These are phyloP conservation scores for Chionis minor DNA, from an alignment of 2,113 vertebrate genomes.

Conservation along the genomic window DNA sequence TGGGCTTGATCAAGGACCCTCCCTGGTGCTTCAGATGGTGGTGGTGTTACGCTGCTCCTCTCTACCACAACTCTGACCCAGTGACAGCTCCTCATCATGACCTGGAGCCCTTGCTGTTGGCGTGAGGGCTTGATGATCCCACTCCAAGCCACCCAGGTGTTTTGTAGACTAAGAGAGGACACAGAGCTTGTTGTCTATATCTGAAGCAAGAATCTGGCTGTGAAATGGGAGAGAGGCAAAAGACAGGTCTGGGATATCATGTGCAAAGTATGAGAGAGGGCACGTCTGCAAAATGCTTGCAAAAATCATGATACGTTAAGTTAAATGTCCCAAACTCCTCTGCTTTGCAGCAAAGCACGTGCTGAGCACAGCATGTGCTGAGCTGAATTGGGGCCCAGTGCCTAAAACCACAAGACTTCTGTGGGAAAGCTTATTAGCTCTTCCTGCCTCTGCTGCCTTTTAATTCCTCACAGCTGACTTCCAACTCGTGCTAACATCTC, in stretches of 20 bases:
- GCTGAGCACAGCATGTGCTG: not conserved
- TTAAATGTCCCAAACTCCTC: not conserved
- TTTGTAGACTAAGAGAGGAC: not conserved
- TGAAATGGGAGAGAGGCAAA: not conserved
- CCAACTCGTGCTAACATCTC: not conserved
- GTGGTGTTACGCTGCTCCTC: not conserved
- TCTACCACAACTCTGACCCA: not conserved
- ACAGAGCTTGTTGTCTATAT: accelerated
- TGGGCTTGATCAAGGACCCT: not conserved
- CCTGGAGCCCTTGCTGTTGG: no score
- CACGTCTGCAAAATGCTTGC: not conserved
- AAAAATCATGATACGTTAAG: accelerated
- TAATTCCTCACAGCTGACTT: not conserved
- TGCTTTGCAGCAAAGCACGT: not conserved
- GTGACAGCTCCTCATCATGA: not conserved
- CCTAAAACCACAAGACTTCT: not conserved
- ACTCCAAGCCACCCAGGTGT: accelerated
- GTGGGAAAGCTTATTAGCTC: not conserved
- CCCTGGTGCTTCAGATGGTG: not conserved
- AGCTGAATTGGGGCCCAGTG: not conserved
- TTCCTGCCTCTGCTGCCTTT: not conserved
- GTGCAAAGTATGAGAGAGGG: not conserved
- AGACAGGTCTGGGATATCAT: not conserved
- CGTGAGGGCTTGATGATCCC: not conserved
- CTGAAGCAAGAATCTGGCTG: not conserved